These are phyloP conservation scores for Sialia sialis DNA, from an alignment of 2,113 vertebrate species.

Conservation along the genomic window DNA sequence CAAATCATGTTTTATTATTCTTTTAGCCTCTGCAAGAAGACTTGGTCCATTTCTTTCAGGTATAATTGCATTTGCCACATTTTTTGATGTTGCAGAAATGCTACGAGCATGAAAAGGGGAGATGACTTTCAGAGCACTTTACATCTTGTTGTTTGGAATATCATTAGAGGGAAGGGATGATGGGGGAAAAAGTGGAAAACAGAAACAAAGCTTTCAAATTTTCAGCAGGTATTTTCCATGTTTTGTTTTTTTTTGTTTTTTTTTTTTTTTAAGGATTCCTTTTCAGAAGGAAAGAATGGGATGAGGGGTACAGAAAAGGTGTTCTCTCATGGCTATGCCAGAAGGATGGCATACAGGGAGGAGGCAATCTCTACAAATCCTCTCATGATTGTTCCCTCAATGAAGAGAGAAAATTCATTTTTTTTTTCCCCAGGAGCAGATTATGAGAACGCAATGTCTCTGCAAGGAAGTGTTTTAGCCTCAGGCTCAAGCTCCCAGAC, in stretches of 20 bases:
- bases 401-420: not conserved
- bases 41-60: conserved; percentile 18
- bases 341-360: not conserved
- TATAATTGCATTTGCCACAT: conserved; percentile 23
- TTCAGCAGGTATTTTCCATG: not conserved
- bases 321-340: not conserved
- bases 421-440: not conserved
- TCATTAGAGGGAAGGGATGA: not conserved
- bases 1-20: not conserved
- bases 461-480: not conserved
- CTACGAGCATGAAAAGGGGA: not conserved
- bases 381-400: not conserved
- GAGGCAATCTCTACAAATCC: not conserved
- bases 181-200: not conserved
- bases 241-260: not conserved
- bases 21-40: not conserved
- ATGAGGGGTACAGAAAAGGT: not conserved
- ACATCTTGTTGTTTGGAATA: not conserved
- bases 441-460: rapidly evolving
- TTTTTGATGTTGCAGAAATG: not conserved
- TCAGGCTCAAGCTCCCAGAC: not conserved
- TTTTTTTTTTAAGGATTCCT: not conserved
- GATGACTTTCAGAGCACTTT: conserved; percentile 20
- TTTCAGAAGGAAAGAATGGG: not conserved
- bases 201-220: not conserved